Evolutionary conservation across 2,888 invertebrate genomes (phyloP), one percentile per base, ranked within the genome.

Genomic region (Escarpia spicata): DNA sequence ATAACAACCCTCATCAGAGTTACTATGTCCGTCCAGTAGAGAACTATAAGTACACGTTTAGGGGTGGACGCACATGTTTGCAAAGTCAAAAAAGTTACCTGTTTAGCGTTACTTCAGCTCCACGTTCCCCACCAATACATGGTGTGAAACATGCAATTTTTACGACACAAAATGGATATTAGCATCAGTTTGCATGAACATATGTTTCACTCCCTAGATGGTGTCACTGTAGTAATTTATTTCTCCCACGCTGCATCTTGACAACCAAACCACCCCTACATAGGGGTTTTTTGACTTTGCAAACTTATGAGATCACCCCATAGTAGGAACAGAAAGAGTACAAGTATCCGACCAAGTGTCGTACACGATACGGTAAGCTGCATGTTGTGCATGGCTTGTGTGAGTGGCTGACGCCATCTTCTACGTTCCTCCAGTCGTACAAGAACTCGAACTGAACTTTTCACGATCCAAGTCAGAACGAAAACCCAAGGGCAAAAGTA

Each of bases 381-480:
- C 75, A 19, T 75, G 75, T 75, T 52, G 37, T 45, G 43, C 91
- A 43, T 43, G 91, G 43, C 91, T 15, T 31, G 43, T 91, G 44
- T 26, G 37, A 91, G 44, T 43, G 37, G 91, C 37, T 44, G 15
- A 43, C 90, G 6, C 91, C 37, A 3, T 44, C 91, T 91, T 44
- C 91, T 43, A 37, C 91, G 3, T 43, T 44, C 91, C 45, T 52
- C 12, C 91, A 93, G 93, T 93, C 44, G 93, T 92, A 75, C 58
- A 92, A 92, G 93, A 93, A 92, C 92, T 93, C 44, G 45, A 93
- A 90, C 75, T 90, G 60, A 93, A 92, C 91, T 93, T 93, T 92
- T 92, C 90, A 90, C 93, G 93, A 15, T 93, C 93, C 10, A 93
- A 93, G 91, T 93, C 93, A n/a, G 93, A 93, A 91, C 93, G 93